Percentiles rank a stretch among this genome's conserved stretches.
These are phyloP conservation scores for Atethmia centrago DNA, from an alignment of 2,888 invertebrate species.

Conservation along the genomic window DNA sequence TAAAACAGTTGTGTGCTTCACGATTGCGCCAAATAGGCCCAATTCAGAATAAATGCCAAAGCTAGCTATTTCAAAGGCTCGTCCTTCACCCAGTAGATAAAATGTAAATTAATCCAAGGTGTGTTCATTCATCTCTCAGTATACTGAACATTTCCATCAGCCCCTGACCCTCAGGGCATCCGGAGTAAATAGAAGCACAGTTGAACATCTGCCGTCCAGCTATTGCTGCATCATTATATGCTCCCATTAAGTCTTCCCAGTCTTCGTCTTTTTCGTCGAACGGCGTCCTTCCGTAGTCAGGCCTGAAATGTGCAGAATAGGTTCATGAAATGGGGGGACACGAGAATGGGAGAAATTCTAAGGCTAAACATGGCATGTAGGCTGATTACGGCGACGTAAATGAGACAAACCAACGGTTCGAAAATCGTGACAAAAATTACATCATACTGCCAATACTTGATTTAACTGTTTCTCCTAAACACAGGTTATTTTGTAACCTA, in stretches of 20 bases:
- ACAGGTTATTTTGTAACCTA: too few relatives aligned
- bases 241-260: conserved; percentile 76
- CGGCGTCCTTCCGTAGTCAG: conserved; percentile 89
- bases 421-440: not conserved
- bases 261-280: conserved; percentile 85
- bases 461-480: too few relatives aligned
- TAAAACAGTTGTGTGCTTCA: too few relatives aligned
- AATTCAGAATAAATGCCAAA: too few relatives aligned
- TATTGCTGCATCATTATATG: conserved; percentile 91
- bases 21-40: too few relatives aligned
- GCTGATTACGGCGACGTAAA: not conserved
- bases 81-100: not conserved
- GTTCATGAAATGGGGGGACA: not conserved
- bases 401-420: not conserved
- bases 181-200: conserved; percentile 91
- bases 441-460: too few relatives aligned
- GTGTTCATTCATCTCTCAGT: conserved; percentile 76
- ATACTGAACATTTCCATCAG: conserved; percentile 91
- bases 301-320: conserved; percentile 82
- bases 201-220: conserved; percentile 92
- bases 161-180: conserved; percentile 91
- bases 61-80: too few relatives aligned
- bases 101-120: not conserved
- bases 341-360: not conserved
- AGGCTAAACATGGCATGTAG: too few relatives aligned